A percentile compares a stretch with the other conserved stretches of the same genome.
Conservation (phyloP, 2,113 vertebrate species). For the Macroglossus sobrinus region DNA sequence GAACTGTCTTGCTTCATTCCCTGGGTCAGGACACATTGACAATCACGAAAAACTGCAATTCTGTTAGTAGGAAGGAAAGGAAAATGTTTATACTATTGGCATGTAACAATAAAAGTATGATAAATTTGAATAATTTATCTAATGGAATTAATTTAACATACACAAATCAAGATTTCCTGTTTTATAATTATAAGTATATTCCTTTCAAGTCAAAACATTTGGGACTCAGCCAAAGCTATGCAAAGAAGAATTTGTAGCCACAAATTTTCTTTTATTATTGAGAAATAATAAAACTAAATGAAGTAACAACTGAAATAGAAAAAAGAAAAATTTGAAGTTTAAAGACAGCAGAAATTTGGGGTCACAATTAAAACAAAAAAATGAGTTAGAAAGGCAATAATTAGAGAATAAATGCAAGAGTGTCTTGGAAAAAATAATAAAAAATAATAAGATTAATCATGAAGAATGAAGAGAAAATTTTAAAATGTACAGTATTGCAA, state of each 20-base stretch:
- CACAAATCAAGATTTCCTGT: not conserved
- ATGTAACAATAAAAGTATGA: not conserved
- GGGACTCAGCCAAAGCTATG: not conserved
- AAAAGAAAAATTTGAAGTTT: not conserved
- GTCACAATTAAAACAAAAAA: not conserved
- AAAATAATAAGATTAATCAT: not conserved
- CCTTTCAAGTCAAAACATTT: not conserved
- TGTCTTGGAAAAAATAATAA: not conserved
- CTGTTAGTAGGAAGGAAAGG: not conserved
- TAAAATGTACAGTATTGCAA: not conserved
- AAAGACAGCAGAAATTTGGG: not conserved
- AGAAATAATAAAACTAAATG: constrained; percentile 23
- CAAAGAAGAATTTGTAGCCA: not conserved
- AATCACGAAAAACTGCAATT: not conserved
- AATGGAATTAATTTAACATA: not conserved
- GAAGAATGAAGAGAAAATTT: not conserved
- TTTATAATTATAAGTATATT: not conserved
- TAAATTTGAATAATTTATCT: not conserved
- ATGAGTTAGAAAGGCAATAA: not conserved
- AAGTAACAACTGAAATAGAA: not conserved
- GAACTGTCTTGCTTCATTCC: not conserved
- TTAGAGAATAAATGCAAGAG: not conserved
- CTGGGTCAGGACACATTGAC: not conserved
- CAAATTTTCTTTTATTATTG: constrained; percentile 15
- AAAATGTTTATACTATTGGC: not conserved